phyloP scores from a whole-genome alignment of 2,113 vertebrate genomes.

The Mixornis gularis region DNA sequence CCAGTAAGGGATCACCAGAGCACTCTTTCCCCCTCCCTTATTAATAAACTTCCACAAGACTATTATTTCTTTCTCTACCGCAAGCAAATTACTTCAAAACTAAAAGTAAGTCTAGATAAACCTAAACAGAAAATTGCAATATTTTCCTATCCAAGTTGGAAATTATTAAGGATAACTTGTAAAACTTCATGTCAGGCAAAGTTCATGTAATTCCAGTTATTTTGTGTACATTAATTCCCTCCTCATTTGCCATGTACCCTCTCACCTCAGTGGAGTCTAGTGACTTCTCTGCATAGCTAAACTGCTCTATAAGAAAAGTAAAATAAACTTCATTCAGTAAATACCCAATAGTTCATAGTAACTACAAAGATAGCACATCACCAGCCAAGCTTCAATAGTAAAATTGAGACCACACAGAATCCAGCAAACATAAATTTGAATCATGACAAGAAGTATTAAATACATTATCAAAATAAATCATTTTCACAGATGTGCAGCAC shows the following conservation, averaged over 20 bases:
- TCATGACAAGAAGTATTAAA: neutral
- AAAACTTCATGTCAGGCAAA: neutral
- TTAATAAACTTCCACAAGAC: neutral
- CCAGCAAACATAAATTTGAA: neutral
- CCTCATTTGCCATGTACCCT: neutral
- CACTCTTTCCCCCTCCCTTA: neutral
- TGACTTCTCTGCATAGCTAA: neutral
- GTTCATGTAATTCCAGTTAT: neutral
- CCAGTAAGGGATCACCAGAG: neutral
- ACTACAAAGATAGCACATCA: neutral
- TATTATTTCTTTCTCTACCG: neutral
- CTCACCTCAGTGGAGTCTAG: neutral
- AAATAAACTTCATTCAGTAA: neutral
- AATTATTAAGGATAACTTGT: neutral
- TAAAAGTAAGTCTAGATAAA: neutral
- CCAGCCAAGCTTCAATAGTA: neutral
- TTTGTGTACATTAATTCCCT: neutral
- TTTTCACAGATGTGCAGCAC: neutral
- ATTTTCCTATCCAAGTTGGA: neutral
- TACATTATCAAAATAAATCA: neutral
- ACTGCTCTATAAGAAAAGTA: neutral
- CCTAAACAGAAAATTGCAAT: neutral
- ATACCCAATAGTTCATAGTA: neutral
- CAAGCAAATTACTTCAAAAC: neutral
- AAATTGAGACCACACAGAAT: neutral